phyloP scores from a whole-genome alignment of 2,113 vertebrate genomes.

The Protobothrops mucrosquamatus region DNA sequence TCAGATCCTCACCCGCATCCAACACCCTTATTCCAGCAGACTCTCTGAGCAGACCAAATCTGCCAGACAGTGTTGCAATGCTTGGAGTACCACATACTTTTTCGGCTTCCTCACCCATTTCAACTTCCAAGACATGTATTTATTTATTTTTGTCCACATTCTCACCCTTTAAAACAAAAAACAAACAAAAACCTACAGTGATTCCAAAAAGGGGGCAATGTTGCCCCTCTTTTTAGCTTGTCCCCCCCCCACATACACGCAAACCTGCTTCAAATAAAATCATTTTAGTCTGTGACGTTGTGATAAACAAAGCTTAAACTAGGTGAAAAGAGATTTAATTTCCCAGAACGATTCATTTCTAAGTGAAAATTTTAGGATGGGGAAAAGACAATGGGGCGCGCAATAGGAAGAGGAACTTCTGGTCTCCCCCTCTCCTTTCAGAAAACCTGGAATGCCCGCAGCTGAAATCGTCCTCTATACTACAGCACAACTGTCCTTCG shows the following conservation, averaged over 20 bases:
- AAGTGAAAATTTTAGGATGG: constrained; percentile 63
- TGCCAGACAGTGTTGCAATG: neutral
- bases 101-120: neutral
- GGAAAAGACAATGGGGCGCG: constrained; percentile 29
- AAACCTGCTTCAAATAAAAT: constrained; percentile 15
- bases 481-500: neutral
- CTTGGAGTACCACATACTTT: neutral
- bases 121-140: neutral
- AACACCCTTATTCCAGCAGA: neutral
- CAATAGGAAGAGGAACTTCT: constrained; percentile 63
- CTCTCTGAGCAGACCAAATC: neutral
- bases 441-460: neutral
- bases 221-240: neutral
- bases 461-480: constrained; percentile 39
- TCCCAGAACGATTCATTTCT: constrained; percentile 72
- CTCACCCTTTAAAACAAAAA: neutral
- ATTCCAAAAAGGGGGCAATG: neutral
- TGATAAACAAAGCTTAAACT: constrained; percentile 68
- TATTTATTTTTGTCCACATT: neutral
- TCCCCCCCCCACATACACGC: constrained; percentile 11
- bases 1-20: neutral
- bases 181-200: no score
- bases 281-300: constrained; percentile 61
- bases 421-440: constrained; percentile 16
- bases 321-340: constrained; percentile 74